A percentile compares a stretch with the other conserved stretches of the same genome.
Evolutionary conservation across 1,140 invertebrate genomes (phyloP).

Genomic region (Drosophila murphyi): DNA sequence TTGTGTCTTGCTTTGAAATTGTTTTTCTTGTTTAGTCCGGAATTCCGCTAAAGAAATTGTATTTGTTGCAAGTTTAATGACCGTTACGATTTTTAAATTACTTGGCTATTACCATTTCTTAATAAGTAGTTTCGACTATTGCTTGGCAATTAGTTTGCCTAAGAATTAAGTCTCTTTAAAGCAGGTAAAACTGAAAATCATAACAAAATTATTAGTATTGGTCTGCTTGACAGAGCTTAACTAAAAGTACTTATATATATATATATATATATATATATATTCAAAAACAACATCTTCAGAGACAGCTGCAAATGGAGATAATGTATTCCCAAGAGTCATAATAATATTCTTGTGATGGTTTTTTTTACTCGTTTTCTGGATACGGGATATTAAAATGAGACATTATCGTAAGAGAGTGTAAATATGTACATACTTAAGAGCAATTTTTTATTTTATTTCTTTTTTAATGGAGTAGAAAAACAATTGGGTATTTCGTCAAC

Average conservation of each 20-base stretch:
- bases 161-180: neutral
- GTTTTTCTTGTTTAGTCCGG: conserved; percentile 49
- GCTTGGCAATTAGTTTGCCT: conserved; percentile 5
- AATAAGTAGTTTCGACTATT: conserved; percentile 25
- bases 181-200: conserved; percentile 2
- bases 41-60: conserved; percentile 70
- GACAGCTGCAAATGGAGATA: too few relatives aligned
- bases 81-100: conserved; percentile 66
- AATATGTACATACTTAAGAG: too few relatives aligned
- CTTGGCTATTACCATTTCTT: conserved; percentile 41
- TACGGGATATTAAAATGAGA: too few relatives aligned
- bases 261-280: neutral
- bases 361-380: too few relatives aligned
- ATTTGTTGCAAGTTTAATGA: conserved; percentile 66
- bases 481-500: conserved; percentile 35
- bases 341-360: too few relatives aligned
- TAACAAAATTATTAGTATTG: neutral
- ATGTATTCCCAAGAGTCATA: too few relatives aligned
- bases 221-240: neutral
- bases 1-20: conserved; percentile 52
- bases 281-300: neutral
- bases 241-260: neutral
- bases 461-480: conserved; percentile 5
- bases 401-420: too few relatives aligned
- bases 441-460: neutral